Evolutionary conservation across 2,113 vertebrate genomes (phyloP), one percentile per base, ranked within the genome.

Genomic region (Pica pica): DNA sequence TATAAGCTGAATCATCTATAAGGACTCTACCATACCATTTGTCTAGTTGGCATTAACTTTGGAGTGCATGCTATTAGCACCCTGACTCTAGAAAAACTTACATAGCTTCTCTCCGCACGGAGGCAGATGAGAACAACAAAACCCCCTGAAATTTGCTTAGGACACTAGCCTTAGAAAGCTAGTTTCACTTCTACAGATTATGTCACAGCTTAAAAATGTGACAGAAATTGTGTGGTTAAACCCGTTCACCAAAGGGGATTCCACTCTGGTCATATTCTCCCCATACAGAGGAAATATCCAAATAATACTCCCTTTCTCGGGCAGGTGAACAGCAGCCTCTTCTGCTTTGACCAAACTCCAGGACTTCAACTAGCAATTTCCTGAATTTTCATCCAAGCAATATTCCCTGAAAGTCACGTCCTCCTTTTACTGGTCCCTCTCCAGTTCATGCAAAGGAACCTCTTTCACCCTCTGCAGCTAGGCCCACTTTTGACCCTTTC

Each of bases 341-440:
- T 74, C 68, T 67, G 10, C 44, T 52, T 67, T 39, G 27, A 65
- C 27, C 35, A 71, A 56, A 70, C 20, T 71, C 35, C 44, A 57
- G 52, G 42, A 65, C 27, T 50, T 37, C 42, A 80, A 7, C 18
- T 11, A 81, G 8, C 8, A 57, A 44, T 50, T 81, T 44, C 52
- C 50, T 0, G 1, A 33, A 57, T 27, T 35, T 57, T 57, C 0
- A 0, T 78, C 44, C 31, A 41, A 75, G 17, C 10, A 41, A 11
- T 28, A 61, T n/a, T 26, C 44, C 60, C 49, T 86, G 44, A 49
- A 89, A 46, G 26, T 47, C 22, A 83, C 9, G 13, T 39, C 20
- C n/a, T 80, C 61, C 9, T 79, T 57, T 46, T 47, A 11, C 30
- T 42, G 42, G 42, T 6, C 3, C 7, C 16, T 65, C 27, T 80